A percentile compares a stretch with the other conserved stretches of the same genome.
phyloP scores from a whole-genome alignment of 2,888 invertebrate genomes.

The Tenthredo notha region DNA sequence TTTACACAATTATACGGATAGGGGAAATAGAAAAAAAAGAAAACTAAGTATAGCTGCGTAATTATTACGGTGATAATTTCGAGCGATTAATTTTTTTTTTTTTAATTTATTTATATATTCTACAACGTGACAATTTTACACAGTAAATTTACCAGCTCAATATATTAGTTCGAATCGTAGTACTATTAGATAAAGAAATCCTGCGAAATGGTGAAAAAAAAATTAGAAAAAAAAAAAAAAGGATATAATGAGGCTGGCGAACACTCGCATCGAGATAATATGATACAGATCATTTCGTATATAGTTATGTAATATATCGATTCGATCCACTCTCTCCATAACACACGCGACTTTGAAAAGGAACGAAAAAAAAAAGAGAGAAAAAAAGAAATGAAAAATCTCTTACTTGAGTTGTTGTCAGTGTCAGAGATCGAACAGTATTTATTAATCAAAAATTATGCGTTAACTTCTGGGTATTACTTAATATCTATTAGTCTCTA shows the following conservation, averaged over 20 bases:
- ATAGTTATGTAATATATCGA: constrained; percentile 17
- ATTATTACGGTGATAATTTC: too few relatives aligned
- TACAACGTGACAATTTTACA: too few relatives aligned
- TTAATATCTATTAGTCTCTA: not conserved
- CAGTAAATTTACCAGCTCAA: too few relatives aligned
- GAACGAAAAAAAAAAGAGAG: too few relatives aligned
- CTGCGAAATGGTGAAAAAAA: not conserved
- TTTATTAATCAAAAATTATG: not conserved
- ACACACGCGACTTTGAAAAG: not conserved
- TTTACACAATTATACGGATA: too few relatives aligned
- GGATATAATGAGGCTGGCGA: not conserved
- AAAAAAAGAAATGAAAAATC: too few relatives aligned
- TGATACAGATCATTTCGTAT: not conserved
- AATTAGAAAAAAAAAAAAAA: not conserved
- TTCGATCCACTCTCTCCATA: constrained; percentile 22
- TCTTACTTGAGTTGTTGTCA: not conserved
- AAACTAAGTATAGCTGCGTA: too few relatives aligned
- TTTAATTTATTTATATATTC: too few relatives aligned
- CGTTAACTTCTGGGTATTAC: not conserved
- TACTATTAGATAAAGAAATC: not conserved
- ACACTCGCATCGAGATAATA: not conserved
- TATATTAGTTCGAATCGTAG: too few relatives aligned
- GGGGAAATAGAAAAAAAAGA: too few relatives aligned
- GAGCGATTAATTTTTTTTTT: too few relatives aligned
- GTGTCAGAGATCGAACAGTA: constrained; percentile 22